phyloP scores from a whole-genome alignment of 2,888 invertebrate genomes.

The Stenodera caucasica region DNA sequence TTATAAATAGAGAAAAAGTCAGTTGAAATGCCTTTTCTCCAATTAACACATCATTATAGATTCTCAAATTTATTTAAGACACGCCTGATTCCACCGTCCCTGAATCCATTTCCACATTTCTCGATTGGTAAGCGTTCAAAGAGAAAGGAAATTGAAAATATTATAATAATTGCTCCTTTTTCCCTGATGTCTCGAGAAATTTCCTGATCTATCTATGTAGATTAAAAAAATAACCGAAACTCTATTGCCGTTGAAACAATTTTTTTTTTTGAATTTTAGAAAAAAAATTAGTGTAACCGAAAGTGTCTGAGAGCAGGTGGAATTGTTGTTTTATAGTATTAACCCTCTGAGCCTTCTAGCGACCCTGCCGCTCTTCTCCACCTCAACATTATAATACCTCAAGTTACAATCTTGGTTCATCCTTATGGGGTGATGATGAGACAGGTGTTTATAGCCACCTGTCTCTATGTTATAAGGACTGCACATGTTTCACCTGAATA shows the following conservation, averaged over 20 bases:
- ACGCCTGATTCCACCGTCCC: too few relatives aligned
- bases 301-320: constrained; percentile 38
- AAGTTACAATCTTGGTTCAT: constrained; percentile 23
- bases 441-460: constrained; percentile 49
- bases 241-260: constrained; percentile 14
- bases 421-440: constrained; percentile 36
- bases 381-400: constrained; percentile 10
- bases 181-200: too few relatives aligned
- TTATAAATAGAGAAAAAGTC: too few relatives aligned
- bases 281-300: constrained; percentile 28
- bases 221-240: constrained; percentile 24
- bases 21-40: too few relatives aligned
- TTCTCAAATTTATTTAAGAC: too few relatives aligned
- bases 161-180: too few relatives aligned
- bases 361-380: constrained; percentile 9
- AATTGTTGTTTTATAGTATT: constrained; percentile 15
- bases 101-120: too few relatives aligned
- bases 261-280: constrained; percentile 1
- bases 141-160: too few relatives aligned
- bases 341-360: constrained; percentile 14
- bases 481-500: constrained; percentile 51
- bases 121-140: too few relatives aligned
- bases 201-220: too few relatives aligned
- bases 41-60: too few relatives aligned
- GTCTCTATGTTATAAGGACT: constrained; percentile 36